Conservation (phyloP, 2,888 invertebrate genomes). For the Acanthosepion pharaonis region DNA sequence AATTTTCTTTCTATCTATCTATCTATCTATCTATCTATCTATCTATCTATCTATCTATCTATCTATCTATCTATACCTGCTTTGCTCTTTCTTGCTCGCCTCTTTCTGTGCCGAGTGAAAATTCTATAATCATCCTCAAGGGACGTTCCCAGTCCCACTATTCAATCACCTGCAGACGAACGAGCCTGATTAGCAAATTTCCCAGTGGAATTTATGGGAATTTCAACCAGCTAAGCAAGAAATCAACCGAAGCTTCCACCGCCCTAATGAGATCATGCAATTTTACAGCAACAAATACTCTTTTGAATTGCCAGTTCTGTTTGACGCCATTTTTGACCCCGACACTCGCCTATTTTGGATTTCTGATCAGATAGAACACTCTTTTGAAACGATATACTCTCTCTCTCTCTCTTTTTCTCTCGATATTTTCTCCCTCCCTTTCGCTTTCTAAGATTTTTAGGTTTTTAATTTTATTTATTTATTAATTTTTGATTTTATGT, state of each 20-base stretch:
- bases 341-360: neutral
- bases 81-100: neutral
- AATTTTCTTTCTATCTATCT: neutral
- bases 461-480: too few relatives aligned
- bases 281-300: conserved; percentile 33
- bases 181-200: conserved; percentile 33
- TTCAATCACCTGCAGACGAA: conserved; percentile 33
- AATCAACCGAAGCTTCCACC: conserved; percentile 33
- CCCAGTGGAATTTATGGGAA: conserved; percentile 33
- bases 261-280: conserved; percentile 33
- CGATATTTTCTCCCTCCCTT: neutral
- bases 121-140: neutral
- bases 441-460: neutral
- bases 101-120: neutral
- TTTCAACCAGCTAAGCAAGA: conserved; percentile 23
- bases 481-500: too few relatives aligned
- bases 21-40: neutral
- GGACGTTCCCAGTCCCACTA: conserved; percentile 5
- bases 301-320: neutral
- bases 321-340: conserved; percentile 33
- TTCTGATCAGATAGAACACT: neutral
- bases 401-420: neutral
- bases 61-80: neutral
- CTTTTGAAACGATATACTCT: neutral
- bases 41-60: neutral